Evolutionary conservation across 2,797 vertebrate species (phyloP), one percentile per base, ranked within the genome.

Genomic region (Fringilla coelebs): DNA sequence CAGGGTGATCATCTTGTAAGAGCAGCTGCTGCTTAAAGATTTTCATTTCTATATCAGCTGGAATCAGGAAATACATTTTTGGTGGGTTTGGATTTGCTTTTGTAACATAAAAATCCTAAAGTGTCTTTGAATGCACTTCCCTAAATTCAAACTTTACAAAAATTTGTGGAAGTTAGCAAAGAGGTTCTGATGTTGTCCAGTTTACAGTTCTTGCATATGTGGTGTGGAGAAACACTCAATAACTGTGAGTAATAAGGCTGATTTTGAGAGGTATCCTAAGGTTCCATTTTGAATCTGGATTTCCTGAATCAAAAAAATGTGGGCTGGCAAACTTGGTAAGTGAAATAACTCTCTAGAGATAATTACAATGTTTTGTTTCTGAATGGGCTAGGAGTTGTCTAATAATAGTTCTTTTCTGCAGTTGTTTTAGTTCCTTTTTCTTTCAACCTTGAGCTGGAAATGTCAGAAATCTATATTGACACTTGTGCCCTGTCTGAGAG

Each of bases 1-100:
- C 85, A 75, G 58, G 83, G 40, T 78, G 76, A 94, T 91, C 70
- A 62, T 91, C 83, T 86, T 68, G 18, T 12, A 92, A 51, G 36
- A 94, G 60, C 71, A 94, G 62, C 51, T 92, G 67, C 67, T 85
- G 26, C 77, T 60, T 89, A 51, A 95, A 92, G 40, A 60, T 84
- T 94, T 90, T 90, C 34, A 78, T 83, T 90, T 85, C 80, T 90
- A 0, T 86, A 77, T 77, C 54, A 61, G 16, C 34, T 95, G 73
- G 49, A 96, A 91, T 72, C 34, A 60, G 10, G 38, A 92, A 90
- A 70, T 22, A 34, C 5, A 65, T 62, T 78, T 26, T 84, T 83
- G 76, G 28, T 65, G 32, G 5, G 4, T 29, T 90, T 92, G 24
- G n/a, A 63, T 89, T 90, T 90, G 46, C 10, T 73, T 48, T 55